Conservation (phyloP, 2,888 invertebrate genomes). For the Andrena marginata region DNA sequence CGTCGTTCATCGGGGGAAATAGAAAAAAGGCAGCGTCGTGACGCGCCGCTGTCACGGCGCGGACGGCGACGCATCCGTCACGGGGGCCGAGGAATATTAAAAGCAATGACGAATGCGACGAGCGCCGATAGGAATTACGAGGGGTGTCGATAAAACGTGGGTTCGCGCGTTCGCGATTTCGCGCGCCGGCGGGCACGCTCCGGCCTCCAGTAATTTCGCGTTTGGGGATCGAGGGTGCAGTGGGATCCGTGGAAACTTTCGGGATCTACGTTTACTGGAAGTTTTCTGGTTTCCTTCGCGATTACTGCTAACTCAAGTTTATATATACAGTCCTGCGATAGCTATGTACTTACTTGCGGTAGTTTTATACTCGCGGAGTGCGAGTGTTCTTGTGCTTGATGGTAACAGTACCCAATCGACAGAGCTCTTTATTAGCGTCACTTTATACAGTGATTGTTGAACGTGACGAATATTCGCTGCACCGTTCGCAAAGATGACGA, state of each 20-base stretch:
- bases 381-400: too few relatives aligned
- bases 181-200: not conserved
- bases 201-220: not conserved
- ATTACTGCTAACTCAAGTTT: too few relatives aligned
- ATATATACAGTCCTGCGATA: too few relatives aligned
- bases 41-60: conserved; percentile 14
- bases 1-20: conserved; percentile 34
- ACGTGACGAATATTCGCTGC: not conserved
- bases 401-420: too few relatives aligned
- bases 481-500: conserved; percentile 12
- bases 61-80: conserved; percentile 36
- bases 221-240: not conserved
- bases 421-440: too few relatives aligned
- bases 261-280: too few relatives aligned
- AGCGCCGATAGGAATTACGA: conserved; percentile 6
- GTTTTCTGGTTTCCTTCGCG: too few relatives aligned
- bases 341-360: too few relatives aligned
- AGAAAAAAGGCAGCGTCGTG: conserved; percentile 28
- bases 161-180: conserved; percentile 5
- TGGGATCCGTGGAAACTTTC: too few relatives aligned
- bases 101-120: conserved; percentile 54
- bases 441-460: not conserved
- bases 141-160: conserved; percentile 18
- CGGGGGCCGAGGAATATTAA: conserved; percentile 53
- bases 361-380: too few relatives aligned